Conservation (phyloP, 2,888 invertebrate species). For the Matsumyia berberina region DNA sequence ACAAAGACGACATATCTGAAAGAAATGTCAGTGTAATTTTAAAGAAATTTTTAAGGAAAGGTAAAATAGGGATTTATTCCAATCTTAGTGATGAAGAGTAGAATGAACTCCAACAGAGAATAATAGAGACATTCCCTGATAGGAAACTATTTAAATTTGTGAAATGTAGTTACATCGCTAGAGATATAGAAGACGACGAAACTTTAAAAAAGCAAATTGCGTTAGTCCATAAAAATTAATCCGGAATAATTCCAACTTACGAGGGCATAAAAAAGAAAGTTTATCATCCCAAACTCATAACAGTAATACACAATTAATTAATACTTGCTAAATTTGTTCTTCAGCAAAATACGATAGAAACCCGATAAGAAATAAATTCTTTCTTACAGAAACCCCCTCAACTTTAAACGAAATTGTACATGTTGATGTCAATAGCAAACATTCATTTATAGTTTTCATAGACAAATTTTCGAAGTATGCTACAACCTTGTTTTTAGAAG, state of each 20-base stretch:
- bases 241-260: no score
- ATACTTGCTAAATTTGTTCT: neutral
- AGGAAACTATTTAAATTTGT: slow-evolving; percentile 3
- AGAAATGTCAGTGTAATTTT: no score
- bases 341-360: neutral
- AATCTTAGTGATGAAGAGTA: slow-evolving; percentile 2
- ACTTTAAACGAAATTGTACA: slow-evolving; percentile 20
- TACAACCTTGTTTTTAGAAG: slow-evolving; percentile 2
- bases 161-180: slow-evolving; percentile 20
- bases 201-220: slow-evolving; percentile 24
- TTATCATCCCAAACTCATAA: no score
- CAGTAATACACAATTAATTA: neutral
- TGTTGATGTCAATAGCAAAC: slow-evolving; percentile 21
- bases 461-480: slow-evolving; percentile 14
- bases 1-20: no score
- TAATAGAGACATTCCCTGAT: slow-evolving; percentile 11
- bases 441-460: slow-evolving; percentile 30
- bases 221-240: neutral
- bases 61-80: neutral
- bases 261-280: neutral
- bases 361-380: neutral
- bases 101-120: slow-evolving; percentile 15
- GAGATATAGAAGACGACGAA: slow-evolving; percentile 29
- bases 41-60: neutral
- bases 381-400: neutral